Evolutionary conservation across 2,888 invertebrate species (phyloP).

Genomic region (Lithophane semibrunnea): DNA sequence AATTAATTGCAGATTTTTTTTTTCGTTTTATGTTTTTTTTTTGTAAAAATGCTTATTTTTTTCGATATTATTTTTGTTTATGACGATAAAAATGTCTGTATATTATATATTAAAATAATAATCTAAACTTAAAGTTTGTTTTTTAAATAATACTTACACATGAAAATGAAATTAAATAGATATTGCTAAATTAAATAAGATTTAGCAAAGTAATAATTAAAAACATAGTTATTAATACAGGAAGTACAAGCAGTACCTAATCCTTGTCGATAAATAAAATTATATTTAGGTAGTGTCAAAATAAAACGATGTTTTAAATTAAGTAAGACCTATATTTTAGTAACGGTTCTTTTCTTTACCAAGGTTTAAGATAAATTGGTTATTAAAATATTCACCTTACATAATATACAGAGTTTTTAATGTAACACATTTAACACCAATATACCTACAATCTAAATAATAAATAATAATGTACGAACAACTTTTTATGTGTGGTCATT

Average conservation of each 20-base stretch:
- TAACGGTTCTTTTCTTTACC: background rate
- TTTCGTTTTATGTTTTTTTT: background rate
- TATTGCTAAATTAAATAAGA: background rate
- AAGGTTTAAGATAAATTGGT: constrained; percentile 17
- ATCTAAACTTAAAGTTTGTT: background rate
- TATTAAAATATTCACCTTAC: background rate
- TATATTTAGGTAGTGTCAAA: background rate
- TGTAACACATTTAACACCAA: constrained; percentile 44
- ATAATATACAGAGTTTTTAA: constrained; percentile 14
- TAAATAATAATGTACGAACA: constrained; percentile 55
- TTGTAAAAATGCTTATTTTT: background rate
- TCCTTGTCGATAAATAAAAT: background rate
- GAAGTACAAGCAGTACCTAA: background rate
- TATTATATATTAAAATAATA: no score
- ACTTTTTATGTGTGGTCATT: constrained; percentile 69
- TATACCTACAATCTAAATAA: constrained; percentile 21
- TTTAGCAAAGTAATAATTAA: background rate
- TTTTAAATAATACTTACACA: background rate
- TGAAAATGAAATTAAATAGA: no score
- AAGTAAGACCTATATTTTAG: background rate
- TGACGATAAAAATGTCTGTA: background rate
- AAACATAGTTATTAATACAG: constrained; percentile 1
- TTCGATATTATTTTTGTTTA: background rate
- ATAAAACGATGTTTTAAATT: background rate
- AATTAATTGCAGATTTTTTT: constrained; percentile 58